Conservation (phyloP, 2,113 vertebrate species). For the Brachyhypopomus gauderio region DNA sequence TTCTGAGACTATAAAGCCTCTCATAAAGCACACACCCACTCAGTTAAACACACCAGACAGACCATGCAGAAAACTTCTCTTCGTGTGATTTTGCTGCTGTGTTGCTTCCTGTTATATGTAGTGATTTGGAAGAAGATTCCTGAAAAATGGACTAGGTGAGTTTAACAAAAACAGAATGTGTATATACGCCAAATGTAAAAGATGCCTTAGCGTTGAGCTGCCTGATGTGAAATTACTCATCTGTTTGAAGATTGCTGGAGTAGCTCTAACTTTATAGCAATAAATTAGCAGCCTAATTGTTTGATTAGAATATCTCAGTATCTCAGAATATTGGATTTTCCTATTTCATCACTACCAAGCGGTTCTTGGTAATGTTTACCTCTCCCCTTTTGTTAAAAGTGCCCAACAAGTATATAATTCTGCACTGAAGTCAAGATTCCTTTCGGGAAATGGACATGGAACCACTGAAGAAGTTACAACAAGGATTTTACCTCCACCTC, state of each 20-base stretch:
- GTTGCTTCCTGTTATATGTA: background rate
- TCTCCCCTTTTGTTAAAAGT: background rate
- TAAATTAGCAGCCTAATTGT: background rate
- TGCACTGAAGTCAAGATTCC: too few species aligned
- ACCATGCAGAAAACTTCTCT: slow-evolving; percentile 16
- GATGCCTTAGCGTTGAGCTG: background rate
- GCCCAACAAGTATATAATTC: background rate
- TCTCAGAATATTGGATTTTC: background rate
- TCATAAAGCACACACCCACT: background rate
- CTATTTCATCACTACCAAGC: background rate
- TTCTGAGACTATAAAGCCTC: background rate
- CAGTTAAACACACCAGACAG: background rate
- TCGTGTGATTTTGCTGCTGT: slow-evolving; percentile 5
- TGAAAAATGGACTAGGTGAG: slow-evolving; percentile 52
- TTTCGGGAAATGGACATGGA: background rate
- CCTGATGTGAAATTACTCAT: background rate
- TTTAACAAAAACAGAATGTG: background rate
- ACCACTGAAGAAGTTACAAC: background rate
- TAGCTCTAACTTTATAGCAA: background rate
- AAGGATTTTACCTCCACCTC: background rate
- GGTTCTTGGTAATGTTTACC: background rate
- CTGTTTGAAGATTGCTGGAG: background rate
- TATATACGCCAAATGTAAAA: background rate
- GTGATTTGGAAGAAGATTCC: slow-evolving; percentile 18
- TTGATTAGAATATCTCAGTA: background rate